Conservation (phyloP, 1,140 invertebrate species). For the Agrypnia vestita region DNA sequence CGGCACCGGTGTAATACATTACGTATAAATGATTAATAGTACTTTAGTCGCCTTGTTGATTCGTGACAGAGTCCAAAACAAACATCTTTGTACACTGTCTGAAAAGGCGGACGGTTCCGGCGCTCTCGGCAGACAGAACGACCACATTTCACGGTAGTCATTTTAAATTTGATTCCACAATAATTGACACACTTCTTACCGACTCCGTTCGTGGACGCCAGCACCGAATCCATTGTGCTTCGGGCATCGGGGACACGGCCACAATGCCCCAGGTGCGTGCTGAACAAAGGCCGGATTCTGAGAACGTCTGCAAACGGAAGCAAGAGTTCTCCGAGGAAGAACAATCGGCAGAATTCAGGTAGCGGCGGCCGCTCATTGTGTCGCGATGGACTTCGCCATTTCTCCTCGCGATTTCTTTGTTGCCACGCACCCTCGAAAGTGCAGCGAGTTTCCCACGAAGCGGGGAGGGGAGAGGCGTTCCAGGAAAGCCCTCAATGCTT, state of each 20-base stretch:
- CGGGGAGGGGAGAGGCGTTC: background rate
- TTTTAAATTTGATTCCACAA: background rate
- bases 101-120: background rate
- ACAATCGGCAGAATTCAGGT: constrained; percentile 25
- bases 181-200: constrained; percentile 28
- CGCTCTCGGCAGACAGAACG: background rate
- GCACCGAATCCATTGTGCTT: constrained; percentile 1
- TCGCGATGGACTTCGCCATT: background rate
- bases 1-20: too few species aligned
- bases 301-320: constrained; percentile 25
- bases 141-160: background rate
- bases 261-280: constrained; percentile 25
- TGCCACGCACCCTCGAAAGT: background rate
- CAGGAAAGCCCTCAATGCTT: constrained; percentile 11
- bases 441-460: background rate
- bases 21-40: background rate
- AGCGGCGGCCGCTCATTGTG: background rate
- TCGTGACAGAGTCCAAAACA: background rate
- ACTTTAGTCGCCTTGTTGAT: background rate
- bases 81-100: background rate
- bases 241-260: background rate
- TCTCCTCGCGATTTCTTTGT: constrained; percentile 23
- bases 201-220: constrained; percentile 7
- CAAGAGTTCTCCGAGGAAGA: background rate
- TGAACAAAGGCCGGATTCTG: constrained; percentile 20